Base-by-base conservation (phyloP, 2,888 invertebrate species). In the Anthrax anthrax region DNA sequence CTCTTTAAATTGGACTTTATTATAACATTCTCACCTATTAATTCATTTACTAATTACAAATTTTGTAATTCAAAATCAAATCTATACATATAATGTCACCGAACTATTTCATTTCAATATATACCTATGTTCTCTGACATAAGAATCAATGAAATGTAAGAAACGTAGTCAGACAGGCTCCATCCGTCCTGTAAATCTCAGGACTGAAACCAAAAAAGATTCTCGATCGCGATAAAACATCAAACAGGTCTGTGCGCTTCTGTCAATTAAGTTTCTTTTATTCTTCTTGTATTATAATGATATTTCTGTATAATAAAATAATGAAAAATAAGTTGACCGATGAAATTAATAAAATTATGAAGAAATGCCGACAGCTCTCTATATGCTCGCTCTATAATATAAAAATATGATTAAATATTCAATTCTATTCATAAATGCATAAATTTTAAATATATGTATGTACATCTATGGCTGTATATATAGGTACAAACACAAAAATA, bases 201-300 rank as follows among this genome's bases (percentile, higher is more conserved):
- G 42, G 40, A 37, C 41, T 41, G 39, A 12, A 32, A 32, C 9
- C 9, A 32, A 12, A 27, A 37, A 52, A 54, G 54, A 54, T 54
- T 46, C 50, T 46, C 50, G 44, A 46, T 44, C 38, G 45, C 48
- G 55, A 55, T 55, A 55, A 55, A 53, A 55, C 53, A 52, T 55
- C 55, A 56, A 55, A 56, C 56, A 53, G 53, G 56, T 54, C 55
- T 53, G 52, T 54, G 52, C 54, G 56, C 56, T 56, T 56, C 56
- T 56, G 56, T 56, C 56, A 56, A 56, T 56, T 56, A 54, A 54
- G 51, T 54, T 50, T 45, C 49, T 54, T 53, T 46, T 51, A 46
- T 51, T 51, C 50, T 50, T 50, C 23, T 23, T 23, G 8, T 23
- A 23, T 23, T 4, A 23, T 6, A 12, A 9, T 12, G 9, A 32